A percentile compares a stretch with the other conserved stretches of the same genome.
phyloP scores from a whole-genome alignment of 2,888 invertebrate species.

The Amphipyra tragopoginis region DNA sequence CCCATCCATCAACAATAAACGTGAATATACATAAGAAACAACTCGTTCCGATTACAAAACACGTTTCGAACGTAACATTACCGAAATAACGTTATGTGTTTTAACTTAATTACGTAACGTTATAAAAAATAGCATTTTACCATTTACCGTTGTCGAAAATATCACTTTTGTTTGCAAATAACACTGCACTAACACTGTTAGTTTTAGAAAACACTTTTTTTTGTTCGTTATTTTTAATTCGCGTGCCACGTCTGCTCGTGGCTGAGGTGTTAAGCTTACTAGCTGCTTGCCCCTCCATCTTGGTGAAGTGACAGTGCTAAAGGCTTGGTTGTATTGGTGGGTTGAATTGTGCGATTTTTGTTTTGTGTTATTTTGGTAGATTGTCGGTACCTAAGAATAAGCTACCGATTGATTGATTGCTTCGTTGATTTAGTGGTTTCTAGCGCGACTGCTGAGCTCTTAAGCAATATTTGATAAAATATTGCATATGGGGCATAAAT shows the following conservation, averaged over 20 bases:
- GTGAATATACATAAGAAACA: constrained; percentile 30
- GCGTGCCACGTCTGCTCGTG: constrained; percentile 42
- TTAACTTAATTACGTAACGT: constrained; percentile 28
- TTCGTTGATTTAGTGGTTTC: no score
- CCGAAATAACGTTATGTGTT: constrained; percentile 48
- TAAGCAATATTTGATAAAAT: no score
- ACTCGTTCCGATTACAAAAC: constrained; percentile 52
- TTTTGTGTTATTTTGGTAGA: neutral
- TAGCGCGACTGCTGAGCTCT: no score
- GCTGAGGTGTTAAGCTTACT: constrained; percentile 44
- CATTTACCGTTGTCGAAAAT: constrained; percentile 35
- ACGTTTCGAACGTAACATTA: constrained; percentile 49
- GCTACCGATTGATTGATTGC: no score
- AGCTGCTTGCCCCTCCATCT: constrained; percentile 46
- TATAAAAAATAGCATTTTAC: neutral
- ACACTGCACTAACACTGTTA: constrained; percentile 51
- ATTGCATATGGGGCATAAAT: no score
- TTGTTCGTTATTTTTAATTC: constrained; percentile 8
- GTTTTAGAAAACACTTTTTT: constrained; percentile 38
- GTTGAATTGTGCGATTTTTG: constrained; percentile 6
- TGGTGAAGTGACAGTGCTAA: constrained; percentile 45
- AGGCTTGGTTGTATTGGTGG: constrained; percentile 15
- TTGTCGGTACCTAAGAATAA: no score
- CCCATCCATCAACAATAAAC: constrained; percentile 17
- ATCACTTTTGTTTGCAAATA: neutral